Evolutionary conservation across 2,113 vertebrate genomes (phyloP).

Genomic region (Anarrhichthys ocellatus): DNA sequence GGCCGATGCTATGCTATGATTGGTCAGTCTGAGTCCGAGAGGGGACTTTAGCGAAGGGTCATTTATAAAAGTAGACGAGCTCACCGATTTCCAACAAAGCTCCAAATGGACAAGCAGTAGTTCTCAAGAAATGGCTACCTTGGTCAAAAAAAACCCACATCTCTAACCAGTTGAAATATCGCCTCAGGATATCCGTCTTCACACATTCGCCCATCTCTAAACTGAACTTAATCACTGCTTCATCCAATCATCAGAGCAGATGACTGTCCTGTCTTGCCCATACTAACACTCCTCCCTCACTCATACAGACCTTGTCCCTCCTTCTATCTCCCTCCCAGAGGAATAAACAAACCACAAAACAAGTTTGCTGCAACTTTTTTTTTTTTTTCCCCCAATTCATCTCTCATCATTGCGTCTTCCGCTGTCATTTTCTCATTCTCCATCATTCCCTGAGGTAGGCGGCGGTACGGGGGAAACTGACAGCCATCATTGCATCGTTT

Average conservation of each 20-base stretch:
- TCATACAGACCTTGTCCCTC: constrained; percentile 10
- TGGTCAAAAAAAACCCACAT: neutral
- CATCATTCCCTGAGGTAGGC: constrained; percentile 63
- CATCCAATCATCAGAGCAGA: constrained; percentile 16
- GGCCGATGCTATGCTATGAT: neutral
- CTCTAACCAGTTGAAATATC: constrained; percentile 4
- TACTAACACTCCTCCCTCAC: constrained; percentile 22
- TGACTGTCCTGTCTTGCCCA: constrained; percentile 8
- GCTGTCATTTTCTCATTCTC: constrained; percentile 59
- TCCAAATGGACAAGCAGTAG: constrained; percentile 14
- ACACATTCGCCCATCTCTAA: constrained; percentile 1
- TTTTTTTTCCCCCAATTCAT: constrained; percentile 6
- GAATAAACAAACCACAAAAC: constrained; percentile 57
- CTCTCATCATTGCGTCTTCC: constrained; percentile 47
- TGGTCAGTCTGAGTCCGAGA: too few species aligned
- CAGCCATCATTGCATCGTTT: constrained; percentile 79
- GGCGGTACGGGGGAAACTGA: constrained; percentile 61
- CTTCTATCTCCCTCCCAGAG: neutral
- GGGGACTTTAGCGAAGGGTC: too few species aligned
- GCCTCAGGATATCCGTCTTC: constrained; percentile 21
- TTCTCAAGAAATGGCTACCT: constrained; percentile 2
- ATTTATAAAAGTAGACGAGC: neutral
- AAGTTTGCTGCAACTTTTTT: constrained; percentile 55
- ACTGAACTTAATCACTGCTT: constrained; percentile 19
- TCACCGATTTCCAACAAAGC: neutral